phyloP scores from a whole-genome alignment of 2,797 vertebrate genomes.

The Halcyon leucocephala region DNA sequence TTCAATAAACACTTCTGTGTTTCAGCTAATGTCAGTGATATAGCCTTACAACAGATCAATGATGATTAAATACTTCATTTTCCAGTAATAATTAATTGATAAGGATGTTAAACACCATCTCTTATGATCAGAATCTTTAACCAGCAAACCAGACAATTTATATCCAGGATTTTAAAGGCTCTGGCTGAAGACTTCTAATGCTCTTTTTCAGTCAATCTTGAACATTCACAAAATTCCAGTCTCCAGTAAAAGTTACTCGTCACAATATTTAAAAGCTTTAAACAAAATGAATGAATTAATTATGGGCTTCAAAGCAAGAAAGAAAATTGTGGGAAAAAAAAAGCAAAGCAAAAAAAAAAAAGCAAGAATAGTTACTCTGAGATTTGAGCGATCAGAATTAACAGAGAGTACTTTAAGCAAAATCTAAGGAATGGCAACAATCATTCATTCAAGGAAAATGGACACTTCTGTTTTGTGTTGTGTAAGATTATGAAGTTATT shows the following conservation, averaged over 20 bases:
- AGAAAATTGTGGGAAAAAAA: background rate
- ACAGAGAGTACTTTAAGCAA: background rate
- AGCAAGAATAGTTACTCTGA: background rate
- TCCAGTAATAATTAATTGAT: constrained; percentile 34
- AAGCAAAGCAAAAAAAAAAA: background rate
- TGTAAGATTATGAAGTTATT: background rate
- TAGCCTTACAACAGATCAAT: background rate
- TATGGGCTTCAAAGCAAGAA: background rate
- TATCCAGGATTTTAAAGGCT: background rate
- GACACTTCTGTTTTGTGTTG: background rate
- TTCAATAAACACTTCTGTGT: constrained; percentile 32
- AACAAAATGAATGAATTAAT: background rate
- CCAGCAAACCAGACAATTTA: background rate
- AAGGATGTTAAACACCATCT: background rate
- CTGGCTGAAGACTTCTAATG: background rate
- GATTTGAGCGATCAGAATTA: background rate
- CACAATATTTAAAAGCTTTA: background rate
- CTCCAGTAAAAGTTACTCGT: background rate
- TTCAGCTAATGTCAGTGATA: background rate
- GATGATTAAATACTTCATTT: constrained; percentile 36
- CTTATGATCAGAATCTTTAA: background rate
- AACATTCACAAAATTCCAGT: background rate
- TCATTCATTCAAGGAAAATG: background rate
- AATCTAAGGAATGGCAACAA: background rate
- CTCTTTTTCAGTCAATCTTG: background rate